phyloP scores from a whole-genome alignment of 2,888 invertebrate species.

The Cylindroiulus punctatus region DNA sequence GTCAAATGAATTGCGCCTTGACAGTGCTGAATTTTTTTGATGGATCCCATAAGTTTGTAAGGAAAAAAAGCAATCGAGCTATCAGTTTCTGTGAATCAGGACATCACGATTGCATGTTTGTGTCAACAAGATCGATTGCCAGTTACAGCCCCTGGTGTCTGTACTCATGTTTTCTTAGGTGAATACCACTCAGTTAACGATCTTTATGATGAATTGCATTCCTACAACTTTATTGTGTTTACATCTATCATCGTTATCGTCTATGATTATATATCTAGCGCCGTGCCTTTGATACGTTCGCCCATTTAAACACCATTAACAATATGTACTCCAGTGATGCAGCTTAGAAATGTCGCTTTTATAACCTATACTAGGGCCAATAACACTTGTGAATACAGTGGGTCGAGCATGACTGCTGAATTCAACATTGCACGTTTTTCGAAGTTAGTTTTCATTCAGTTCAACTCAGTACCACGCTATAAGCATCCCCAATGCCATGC shows the following conservation, averaged over 20 bases:
- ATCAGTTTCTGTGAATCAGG: conserved; percentile 40
- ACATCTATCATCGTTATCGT: conserved; percentile 43
- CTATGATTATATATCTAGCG: conserved; percentile 12
- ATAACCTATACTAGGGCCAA: no score
- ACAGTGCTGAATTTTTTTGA: conserved; percentile 37
- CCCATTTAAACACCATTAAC: conserved; percentile 29
- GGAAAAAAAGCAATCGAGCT: conserved; percentile 27
- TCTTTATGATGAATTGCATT: conserved; percentile 43
- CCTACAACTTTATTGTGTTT: conserved; percentile 44
- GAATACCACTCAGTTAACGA: conserved; percentile 39
- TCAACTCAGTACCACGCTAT: no score
- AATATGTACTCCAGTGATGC: not conserved
- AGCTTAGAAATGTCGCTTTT: no score
- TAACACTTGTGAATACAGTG: no score
- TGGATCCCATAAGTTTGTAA: conserved; percentile 5
- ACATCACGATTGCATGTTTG: conserved; percentile 40
- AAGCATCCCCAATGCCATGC: no score
- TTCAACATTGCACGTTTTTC: no score
- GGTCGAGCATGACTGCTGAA: no score
- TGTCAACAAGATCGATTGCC: conserved; percentile 43
- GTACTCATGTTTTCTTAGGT: conserved; percentile 38
- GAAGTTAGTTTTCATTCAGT: no score
- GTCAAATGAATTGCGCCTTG: not conserved
- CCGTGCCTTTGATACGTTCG: conserved; percentile 2
- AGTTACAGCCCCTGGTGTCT: not conserved